phyloP scores from a whole-genome alignment of 1,140 invertebrate genomes.

The Hyphantria cunea region DNA sequence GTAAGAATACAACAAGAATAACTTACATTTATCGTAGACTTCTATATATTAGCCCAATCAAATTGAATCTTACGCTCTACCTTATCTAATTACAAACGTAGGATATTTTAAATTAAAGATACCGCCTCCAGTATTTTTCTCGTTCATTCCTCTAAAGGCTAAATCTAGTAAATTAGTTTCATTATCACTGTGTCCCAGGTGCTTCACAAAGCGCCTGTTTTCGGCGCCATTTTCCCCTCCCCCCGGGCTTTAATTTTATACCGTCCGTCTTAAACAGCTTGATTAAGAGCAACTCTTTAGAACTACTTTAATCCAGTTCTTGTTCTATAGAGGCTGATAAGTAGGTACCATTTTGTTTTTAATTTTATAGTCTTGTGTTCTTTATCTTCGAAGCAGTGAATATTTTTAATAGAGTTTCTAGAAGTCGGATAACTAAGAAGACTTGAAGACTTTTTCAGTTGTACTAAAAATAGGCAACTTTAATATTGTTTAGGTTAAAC shows the following conservation, averaged over 20 bases:
- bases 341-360: not conserved
- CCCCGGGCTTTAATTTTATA: not conserved
- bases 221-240: conserved; percentile 29
- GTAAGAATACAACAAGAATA: no score
- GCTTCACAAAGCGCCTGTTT: conserved; percentile 42
- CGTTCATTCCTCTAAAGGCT: conserved; percentile 11
- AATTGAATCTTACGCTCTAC: no score
- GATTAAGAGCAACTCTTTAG: conserved; percentile 36
- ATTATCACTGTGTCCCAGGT: conserved; percentile 63
- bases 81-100: no score
- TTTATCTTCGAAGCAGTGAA: not conserved
- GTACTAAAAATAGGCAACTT: no score
- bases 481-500: no score
- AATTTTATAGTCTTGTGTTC: conserved; percentile 8
- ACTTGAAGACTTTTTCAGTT: no score
- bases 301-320: conserved; percentile 31
- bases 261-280: conserved; percentile 33
- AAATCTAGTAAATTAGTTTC: conserved; percentile 62
- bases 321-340: not conserved
- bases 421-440: no score
- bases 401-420: no score
- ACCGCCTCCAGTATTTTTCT: conserved; percentile 15
- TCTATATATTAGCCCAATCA: no score
- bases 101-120: no score
- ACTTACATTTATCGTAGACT: no score